These are phyloP conservation scores for Papilio elwesi DNA, from an alignment of 2,888 invertebrate species.

Conservation along the genomic window DNA sequence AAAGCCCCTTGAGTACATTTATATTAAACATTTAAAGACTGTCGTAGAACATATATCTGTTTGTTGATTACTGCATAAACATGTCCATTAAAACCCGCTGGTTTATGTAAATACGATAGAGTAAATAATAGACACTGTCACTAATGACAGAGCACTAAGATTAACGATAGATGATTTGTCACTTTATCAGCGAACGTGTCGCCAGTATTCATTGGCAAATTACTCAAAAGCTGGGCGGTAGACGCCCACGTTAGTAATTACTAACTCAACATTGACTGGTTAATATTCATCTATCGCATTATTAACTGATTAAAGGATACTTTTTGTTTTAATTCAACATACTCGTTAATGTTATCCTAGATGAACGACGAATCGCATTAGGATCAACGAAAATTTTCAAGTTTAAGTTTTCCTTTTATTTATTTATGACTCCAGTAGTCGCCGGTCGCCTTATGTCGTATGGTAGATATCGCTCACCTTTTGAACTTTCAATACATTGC, in stretches of 20 bases:
- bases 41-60: background rate
- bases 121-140: slow-evolving; percentile 12
- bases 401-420: too few relatives aligned
- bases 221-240: slow-evolving; percentile 9
- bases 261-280: slow-evolving; percentile 8
- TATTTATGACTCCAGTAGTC: too few relatives aligned
- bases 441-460: too few relatives aligned
- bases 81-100: background rate
- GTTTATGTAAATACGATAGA: background rate
- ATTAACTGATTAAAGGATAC: slow-evolving; percentile 1
- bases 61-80: slow-evolving; percentile 2
- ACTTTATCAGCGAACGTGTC: slow-evolving; percentile 16
- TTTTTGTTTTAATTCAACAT: background rate
- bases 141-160: background rate
- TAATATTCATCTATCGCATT: background rate
- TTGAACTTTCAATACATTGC: too few relatives aligned
- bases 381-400: too few relatives aligned
- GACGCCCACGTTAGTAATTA: slow-evolving; percentile 19
- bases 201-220: slow-evolving; percentile 22
- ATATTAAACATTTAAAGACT: background rate
- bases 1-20: background rate
- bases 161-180: slow-evolving; percentile 21
- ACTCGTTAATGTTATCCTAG: background rate
- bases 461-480: too few relatives aligned
- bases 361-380: background rate